Base-by-base conservation (phyloP, 2,797 vertebrate species). In the Myiotriccus ornatus region DNA sequence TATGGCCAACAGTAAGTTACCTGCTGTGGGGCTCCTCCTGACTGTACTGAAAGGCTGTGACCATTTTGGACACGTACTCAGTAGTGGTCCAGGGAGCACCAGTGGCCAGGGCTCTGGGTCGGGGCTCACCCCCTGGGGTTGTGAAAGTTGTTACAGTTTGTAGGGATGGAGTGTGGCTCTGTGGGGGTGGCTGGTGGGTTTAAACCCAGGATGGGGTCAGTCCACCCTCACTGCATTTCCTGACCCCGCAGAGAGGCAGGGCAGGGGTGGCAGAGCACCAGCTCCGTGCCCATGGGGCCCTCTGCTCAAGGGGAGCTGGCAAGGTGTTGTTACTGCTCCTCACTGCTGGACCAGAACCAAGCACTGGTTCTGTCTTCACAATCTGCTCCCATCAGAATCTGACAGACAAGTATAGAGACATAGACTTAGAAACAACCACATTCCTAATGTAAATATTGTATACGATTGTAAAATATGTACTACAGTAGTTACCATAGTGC, bases 241-340 rank as follows among this genome's bases (percentile, higher is more conserved):
- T 16, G 6, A 24, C 37, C 55, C 25, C 34, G 47, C 50, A n/a
- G 35, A 50, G 57, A 23, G 23, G 70, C n/a, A 39, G 52, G 74
- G 56, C 37, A 43, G 35, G 39, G 34, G 5, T 3, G 50, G 56
- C 64, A 46, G 35, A 25, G 15, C 67, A 73, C 10, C 32, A 15
- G 50, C 2, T 14, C 53, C 1, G 0, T 22, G n/a, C 44, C 56
- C 20, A 1, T 7, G 12, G 12, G 21, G 16, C 20, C 41, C 46
- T 50, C 71, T 41, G 56, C 73, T 11, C 9, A 3, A 15, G 50
- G 19, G 34, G 5, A 65, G 10, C 7, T 55, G 37, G 9, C 13
- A 28, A 75, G 28, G 22, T 5, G 0, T 3, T 16, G 55, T 32
- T 30, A 37, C 6, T 14, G 10, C 30, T 60, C 43, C 60, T 53